A percentile compares a stretch with the other conserved stretches of the same genome.
phyloP scores from a whole-genome alignment of 2,888 invertebrate genomes.

The Ecdyonurus torrentis region DNA sequence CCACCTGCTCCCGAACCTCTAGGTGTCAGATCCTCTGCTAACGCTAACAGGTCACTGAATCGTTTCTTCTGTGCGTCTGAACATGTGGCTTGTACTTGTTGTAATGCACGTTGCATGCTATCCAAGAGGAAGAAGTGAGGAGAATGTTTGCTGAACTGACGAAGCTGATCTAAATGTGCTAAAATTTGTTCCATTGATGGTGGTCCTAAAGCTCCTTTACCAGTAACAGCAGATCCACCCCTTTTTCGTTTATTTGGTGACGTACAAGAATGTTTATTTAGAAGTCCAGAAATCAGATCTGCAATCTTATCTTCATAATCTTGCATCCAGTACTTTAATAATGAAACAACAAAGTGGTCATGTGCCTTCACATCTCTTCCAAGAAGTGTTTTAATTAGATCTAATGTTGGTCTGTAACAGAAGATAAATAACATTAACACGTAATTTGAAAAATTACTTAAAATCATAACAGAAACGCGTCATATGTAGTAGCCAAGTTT shows the following conservation, averaged over 20 bases:
- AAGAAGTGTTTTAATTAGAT: slow-evolving; percentile 68
- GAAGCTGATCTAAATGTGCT: slow-evolving; percentile 80
- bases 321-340: slow-evolving; percentile 87
- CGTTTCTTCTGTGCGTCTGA: slow-evolving; percentile 79
- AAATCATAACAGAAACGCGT: neutral
- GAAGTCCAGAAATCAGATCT: slow-evolving; percentile 58
- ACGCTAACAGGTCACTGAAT: slow-evolving; percentile 75
- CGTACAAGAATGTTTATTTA: slow-evolving; percentile 63
- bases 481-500: no score
- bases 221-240: slow-evolving; percentile 11
- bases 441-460: neutral
- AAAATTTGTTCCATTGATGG: slow-evolving; percentile 74
- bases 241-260: slow-evolving; percentile 87
- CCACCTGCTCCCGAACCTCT: slow-evolving; percentile 25
- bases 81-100: slow-evolving; percentile 73
- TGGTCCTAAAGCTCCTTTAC: slow-evolving; percentile 40
- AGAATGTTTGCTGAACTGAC: slow-evolving; percentile 42
- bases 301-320: slow-evolving; percentile 78
- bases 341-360: slow-evolving; percentile 81
- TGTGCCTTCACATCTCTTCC: slow-evolving; percentile 52
- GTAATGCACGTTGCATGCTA: slow-evolving; percentile 79
- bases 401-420: slow-evolving; percentile 52
- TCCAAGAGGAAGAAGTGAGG: slow-evolving; percentile 66
- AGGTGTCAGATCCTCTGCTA: slow-evolving; percentile 73
- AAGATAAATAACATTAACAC: neutral